Percentiles rank a stretch among this genome's conserved stretches.
Evolutionary conservation across 2,888 invertebrate species (phyloP).

Genomic region (Sesia bembeciformis): DNA sequence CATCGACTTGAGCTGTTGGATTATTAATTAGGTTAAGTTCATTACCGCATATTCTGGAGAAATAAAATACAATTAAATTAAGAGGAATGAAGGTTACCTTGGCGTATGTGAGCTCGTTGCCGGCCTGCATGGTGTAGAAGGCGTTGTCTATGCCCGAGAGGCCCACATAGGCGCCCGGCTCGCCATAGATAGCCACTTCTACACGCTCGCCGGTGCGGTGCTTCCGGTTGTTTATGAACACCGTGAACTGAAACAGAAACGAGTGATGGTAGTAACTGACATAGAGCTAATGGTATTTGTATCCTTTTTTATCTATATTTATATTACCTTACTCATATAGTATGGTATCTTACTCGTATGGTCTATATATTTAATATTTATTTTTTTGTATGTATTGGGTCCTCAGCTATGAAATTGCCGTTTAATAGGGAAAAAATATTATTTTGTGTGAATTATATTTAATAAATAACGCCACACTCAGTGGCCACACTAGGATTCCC

Average conservation of each 20-base stretch:
- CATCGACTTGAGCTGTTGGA: neutral
- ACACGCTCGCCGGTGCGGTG: conserved; percentile 94
- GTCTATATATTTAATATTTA: too few species aligned
- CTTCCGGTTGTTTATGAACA: conserved; percentile 92
- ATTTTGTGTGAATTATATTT: too few species aligned
- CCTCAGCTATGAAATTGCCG: too few species aligned
- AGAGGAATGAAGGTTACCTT: conserved; percentile 66
- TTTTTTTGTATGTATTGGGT: too few species aligned
- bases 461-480: too few species aligned
- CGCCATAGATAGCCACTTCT: conserved; percentile 94
- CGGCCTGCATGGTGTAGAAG: conserved; percentile 94
- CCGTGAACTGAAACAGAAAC: conserved; percentile 77
- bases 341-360: too few species aligned
- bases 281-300: neutral
- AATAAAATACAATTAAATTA: too few species aligned
- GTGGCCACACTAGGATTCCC: too few species aligned
- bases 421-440: too few species aligned
- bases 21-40: neutral
- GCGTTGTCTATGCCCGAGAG: conserved; percentile 92
- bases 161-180: conserved; percentile 95
- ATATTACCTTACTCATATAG: neutral
- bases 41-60: neutral
- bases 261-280: conserved; percentile 2
- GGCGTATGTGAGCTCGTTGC: conserved; percentile 90
- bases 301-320: too few species aligned